Evolutionary conservation across 2,888 invertebrate genomes (phyloP), one percentile per base, ranked within the genome.

Genomic region (Tetragonula carbonaria): DNA sequence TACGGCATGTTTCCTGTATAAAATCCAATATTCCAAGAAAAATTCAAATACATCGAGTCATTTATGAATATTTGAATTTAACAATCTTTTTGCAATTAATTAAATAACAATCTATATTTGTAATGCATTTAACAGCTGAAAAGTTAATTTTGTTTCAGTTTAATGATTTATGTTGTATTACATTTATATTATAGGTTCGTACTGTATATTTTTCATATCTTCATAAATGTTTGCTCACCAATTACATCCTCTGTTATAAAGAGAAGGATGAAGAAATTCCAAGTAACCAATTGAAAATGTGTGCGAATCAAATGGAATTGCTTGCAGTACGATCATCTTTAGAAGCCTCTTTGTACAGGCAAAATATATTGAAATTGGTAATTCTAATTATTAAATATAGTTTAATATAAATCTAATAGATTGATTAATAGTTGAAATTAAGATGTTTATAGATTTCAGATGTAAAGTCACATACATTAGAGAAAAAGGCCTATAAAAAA

Each of bases 341-440:
- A 23, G 91, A 93, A 82, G 87, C 92, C 14, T 87, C 90, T 50
- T 78, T 93, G 21, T 93, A 93, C 72, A 89, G 93, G 74, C 90
- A 91, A 86, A 88, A 91, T 23, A 93, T 93, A 92, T 84, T 92
- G 21, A 92, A 91, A 90, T 83, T 93, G 89, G 93, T 92, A 88
- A 88, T 81, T 77, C 8, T 62, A 23, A 50, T 57, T 55, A 55
- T 78, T 74, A 13, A 45, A 57, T 73, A 3, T 63, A 11, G 28
- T 62, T 57, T 18, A 45, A 23, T 28, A 28, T 2, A 2, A 28
- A 28, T 75, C 23, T n/a, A 4, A 18, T 50, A 57, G 59, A 28
- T 66, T n/a, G 62, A 76, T 63, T 73, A 38, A 67, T 62, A 57
- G 50, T 85, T 71, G 73, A 74, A 78, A 80, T 76, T 83, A 59